Evolutionary conservation across 2,113 vertebrate species (phyloP).

Genomic region (Heloderma charlesbogerti): DNA sequence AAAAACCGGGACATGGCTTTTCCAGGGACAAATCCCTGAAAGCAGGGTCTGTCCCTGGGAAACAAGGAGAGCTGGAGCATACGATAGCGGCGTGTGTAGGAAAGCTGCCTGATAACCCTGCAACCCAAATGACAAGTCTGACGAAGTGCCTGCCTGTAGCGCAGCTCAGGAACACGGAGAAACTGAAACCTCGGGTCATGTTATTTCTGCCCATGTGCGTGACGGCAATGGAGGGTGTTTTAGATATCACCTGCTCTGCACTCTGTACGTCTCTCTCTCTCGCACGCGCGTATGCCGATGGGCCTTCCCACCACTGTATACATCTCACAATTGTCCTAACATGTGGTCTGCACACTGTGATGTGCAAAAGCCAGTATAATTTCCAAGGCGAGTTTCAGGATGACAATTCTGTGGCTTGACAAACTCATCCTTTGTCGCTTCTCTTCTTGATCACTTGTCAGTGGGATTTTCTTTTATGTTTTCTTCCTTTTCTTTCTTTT

Average conservation of each 20-base stretch:
- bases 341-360: constrained; percentile 24
- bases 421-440: neutral
- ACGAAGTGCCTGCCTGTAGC: neutral
- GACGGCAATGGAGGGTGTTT: neutral
- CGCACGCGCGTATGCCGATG: too few species aligned
- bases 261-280: neutral
- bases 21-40: neutral
- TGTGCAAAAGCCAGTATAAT: constrained; percentile 41
- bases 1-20: neutral
- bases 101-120: neutral
- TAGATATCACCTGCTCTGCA: neutral
- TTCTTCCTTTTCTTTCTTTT: neutral
- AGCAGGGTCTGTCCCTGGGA: neutral
- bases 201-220: constrained; percentile 63
- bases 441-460: neutral
- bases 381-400: constrained; percentile 77
- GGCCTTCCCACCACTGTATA: neutral
- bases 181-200: neutral
- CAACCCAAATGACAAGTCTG: neutral
- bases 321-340: constrained; percentile 33
- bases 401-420: constrained; percentile 54
- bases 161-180: neutral
- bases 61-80: neutral
- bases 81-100: neutral
- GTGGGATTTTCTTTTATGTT: neutral